Percentiles rank a stretch among this genome's conserved stretches.
Conservation (phyloP, 2,113 vertebrate genomes). For the Limanda limanda region DNA sequence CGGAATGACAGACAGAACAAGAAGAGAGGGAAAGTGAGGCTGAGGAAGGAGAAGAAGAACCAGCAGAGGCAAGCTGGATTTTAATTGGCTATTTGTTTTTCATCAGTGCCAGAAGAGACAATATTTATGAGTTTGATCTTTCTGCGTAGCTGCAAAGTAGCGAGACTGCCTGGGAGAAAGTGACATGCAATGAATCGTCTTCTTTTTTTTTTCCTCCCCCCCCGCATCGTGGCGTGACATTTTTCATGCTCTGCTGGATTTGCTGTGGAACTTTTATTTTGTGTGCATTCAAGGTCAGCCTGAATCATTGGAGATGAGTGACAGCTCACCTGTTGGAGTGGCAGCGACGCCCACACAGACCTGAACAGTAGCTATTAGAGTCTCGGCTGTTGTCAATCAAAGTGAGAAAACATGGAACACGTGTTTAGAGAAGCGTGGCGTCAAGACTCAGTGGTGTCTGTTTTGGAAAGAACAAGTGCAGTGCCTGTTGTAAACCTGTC, state of each 20-base stretch:
- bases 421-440: neutral
- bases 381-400: neutral
- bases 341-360: neutral
- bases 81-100: conserved; percentile 85
- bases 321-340: neutral
- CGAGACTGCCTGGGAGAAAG: conserved; percentile 39
- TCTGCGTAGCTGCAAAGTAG: conserved; percentile 65
- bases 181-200: conserved; percentile 54
- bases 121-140: conserved; percentile 86
- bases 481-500: too few relatives aligned
- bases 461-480: too few relatives aligned
- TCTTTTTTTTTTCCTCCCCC: neutral
- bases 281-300: neutral
- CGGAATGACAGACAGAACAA: conserved; percentile 52
- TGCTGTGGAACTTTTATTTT: neutral
- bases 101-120: conserved; percentile 78
- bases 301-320: neutral
- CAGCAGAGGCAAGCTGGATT: conserved; percentile 54
- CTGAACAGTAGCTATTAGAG: neutral
- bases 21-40: conserved; percentile 32
- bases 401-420: neutral
- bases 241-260: conserved; percentile 11
- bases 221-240: conserved; percentile 19
- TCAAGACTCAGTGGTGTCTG: too few relatives aligned
- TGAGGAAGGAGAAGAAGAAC: conserved; percentile 22